Evolutionary conservation across 2,888 invertebrate genomes (phyloP), one percentile per base, ranked within the genome.

Genomic region (Xanthia togata): DNA sequence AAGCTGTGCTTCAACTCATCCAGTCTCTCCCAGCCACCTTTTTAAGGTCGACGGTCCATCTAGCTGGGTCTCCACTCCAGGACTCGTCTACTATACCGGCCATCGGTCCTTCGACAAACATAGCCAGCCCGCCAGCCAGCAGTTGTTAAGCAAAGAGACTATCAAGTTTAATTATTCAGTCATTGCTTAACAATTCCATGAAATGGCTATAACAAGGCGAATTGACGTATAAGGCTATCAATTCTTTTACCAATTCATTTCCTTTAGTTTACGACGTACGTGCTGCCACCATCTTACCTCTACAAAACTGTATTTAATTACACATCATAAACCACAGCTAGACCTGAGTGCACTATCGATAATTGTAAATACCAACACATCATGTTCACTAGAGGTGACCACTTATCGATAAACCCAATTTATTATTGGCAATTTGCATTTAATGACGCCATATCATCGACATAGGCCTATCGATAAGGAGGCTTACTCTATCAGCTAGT

Each of bases 351-450:
- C n/a, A 50, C 41, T 70, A 82, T 70, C 70, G 78, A 83, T 78
- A 70, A 63, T 78, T 71, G 78, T 57, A 83, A 59, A 53, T 41
- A 65, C 47, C 47, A 55, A 84, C 35, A 70, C 35, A 44, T 73
- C 60, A 84, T 70, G 50, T 65, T 47, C n/a, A 57, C 67, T 84
- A 82, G 84, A 79, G 80, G 74, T 84, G 74, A 67, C 57, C 47
- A 63, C 12, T 70, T 53, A 31, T 63, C 70, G 84, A 84, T 72
- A 82, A 79, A 50, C n/a, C 35, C 35, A 47, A 65, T 80, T 65
- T 38, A 69, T 71, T 69, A 69, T 26, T 26, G 9, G 53, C 35
- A 64, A 80, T 82, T 81, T 82, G 71, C 64, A 75, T 84, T 44
- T 84, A 84, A 75, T 75, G 50, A 59, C 75, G 71, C 50, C 50